These are phyloP conservation scores for Magallana gigas DNA, from an alignment of 1,140 invertebrate genomes.

Conservation along the genomic window DNA sequence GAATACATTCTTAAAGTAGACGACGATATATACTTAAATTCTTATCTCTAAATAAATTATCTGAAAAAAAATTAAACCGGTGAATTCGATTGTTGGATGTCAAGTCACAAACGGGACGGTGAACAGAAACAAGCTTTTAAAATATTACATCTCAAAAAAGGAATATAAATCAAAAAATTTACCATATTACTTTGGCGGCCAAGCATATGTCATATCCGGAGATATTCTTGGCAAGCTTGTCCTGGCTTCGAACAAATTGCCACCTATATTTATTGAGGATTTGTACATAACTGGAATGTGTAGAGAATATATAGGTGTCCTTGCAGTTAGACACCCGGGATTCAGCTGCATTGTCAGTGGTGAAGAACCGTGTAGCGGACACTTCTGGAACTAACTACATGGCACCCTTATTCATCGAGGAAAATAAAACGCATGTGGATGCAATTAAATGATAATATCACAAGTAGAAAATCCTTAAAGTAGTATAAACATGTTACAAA, in stretches of 20 bases:
- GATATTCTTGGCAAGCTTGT: not conserved
- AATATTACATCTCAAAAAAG: slow-evolving; percentile 10
- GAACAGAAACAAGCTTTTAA: not conserved
- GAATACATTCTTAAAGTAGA: not conserved
- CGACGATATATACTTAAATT: slow-evolving; percentile 1
- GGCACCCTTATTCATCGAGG: not conserved
- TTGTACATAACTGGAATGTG: slow-evolving; percentile 9
- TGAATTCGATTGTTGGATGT: not conserved
- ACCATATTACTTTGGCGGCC: not conserved
- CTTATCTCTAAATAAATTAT: not conserved
- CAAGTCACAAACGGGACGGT: not conserved
- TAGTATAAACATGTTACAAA: no score
- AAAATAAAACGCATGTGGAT: slow-evolving; percentile 13
- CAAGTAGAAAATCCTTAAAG: no score
- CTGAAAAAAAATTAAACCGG: not conserved
- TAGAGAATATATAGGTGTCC: not conserved
- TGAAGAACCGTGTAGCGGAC: not conserved
- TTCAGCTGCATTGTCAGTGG: not conserved
- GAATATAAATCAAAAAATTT: not conserved
- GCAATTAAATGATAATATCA: not conserved
- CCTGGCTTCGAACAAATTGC: not conserved
- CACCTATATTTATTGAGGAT: slow-evolving; percentile 6
- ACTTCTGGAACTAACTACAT: not conserved
- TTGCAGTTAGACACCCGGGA: not conserved
- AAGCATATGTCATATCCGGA: not conserved